Percentiles rank a stretch among this genome's conserved stretches.
phyloP scores from a whole-genome alignment of 2,113 vertebrate species.

The Prolemur simus region DNA sequence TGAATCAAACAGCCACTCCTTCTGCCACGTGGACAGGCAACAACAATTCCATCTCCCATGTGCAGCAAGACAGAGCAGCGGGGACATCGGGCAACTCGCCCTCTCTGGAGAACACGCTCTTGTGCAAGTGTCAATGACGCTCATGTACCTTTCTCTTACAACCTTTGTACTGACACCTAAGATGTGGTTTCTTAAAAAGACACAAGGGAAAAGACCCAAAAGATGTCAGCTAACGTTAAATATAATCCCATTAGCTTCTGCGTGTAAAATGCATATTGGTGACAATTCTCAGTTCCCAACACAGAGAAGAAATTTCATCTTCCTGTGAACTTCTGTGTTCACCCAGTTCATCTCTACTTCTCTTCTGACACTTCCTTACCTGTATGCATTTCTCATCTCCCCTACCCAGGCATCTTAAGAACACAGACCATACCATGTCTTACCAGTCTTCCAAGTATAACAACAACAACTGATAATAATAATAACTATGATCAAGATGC shows the following conservation, averaged over 20 bases:
- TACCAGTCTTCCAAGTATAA: not conserved
- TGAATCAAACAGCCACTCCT: constrained; percentile 84
- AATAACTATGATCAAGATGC: not conserved
- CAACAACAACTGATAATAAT: not conserved
- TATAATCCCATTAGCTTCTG: constrained; percentile 37
- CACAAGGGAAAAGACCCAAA: not conserved
- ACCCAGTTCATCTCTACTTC: not conserved
- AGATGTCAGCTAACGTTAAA: constrained; percentile 51
- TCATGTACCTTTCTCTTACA: not conserved
- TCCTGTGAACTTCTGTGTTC: not conserved
- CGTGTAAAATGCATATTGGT: not conserved
- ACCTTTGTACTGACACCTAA: constrained; percentile 18
- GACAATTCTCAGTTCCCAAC: not conserved
- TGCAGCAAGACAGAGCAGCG: not conserved
- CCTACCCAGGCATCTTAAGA: not conserved
- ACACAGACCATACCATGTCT: not conserved
- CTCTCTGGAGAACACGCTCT: not conserved
- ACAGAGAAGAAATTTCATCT: constrained; percentile 5
- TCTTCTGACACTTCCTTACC: not conserved
- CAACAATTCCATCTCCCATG: not conserved
- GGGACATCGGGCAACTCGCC: accelerated
- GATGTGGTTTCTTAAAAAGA: constrained; percentile 40
- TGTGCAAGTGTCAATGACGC: not conserved
- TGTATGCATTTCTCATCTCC: not conserved
- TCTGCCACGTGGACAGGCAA: constrained; percentile 6